Percentiles rank a stretch among this genome's conserved stretches.
Conservation (phyloP, 1,140 invertebrate genomes). For the Dufourea novaeangliae region DNA sequence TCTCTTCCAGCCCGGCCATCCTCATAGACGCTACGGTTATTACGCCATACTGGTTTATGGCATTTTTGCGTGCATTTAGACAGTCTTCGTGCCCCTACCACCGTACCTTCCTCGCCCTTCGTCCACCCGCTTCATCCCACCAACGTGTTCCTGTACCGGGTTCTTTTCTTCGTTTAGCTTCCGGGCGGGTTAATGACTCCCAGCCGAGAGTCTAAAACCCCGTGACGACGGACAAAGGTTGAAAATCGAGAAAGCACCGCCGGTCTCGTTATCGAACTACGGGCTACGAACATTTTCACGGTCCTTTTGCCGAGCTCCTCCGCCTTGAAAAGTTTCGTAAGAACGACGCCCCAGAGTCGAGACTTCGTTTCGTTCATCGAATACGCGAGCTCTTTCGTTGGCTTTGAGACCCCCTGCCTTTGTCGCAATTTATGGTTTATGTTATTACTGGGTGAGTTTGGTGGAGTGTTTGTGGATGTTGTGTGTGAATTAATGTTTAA, state of each 20-base stretch:
- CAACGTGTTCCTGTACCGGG: neutral
- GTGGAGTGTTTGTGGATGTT: no score
- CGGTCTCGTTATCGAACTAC: conserved; percentile 58
- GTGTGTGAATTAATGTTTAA: no score
- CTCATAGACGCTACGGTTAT: conserved; percentile 64
- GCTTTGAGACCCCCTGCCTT: neutral
- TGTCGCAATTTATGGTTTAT: neutral
- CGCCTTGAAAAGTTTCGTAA: conserved; percentile 53
- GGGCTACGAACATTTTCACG: conserved; percentile 22
- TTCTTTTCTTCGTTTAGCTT: conserved; percentile 14
- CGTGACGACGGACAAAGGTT: conserved; percentile 22
- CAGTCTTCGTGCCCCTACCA: conserved; percentile 41
- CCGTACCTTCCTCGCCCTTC: neutral
- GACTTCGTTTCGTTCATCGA: conserved; percentile 23
- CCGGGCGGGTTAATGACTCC: conserved; percentile 41
- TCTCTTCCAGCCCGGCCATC: neutral
- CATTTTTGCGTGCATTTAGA: conserved; percentile 69
- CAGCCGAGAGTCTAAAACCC: conserved; percentile 36
- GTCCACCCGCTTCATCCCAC: no score
- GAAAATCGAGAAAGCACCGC: conserved; percentile 18
- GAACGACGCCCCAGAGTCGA: conserved; percentile 25
- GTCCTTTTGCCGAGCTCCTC: conserved; percentile 18
- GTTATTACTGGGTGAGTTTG: neutral
- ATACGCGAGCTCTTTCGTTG: neutral
- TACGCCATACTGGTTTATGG: conserved; percentile 67